phyloP scores from a whole-genome alignment of 1,140 invertebrate genomes.

The Drosophila ironensis region DNA sequence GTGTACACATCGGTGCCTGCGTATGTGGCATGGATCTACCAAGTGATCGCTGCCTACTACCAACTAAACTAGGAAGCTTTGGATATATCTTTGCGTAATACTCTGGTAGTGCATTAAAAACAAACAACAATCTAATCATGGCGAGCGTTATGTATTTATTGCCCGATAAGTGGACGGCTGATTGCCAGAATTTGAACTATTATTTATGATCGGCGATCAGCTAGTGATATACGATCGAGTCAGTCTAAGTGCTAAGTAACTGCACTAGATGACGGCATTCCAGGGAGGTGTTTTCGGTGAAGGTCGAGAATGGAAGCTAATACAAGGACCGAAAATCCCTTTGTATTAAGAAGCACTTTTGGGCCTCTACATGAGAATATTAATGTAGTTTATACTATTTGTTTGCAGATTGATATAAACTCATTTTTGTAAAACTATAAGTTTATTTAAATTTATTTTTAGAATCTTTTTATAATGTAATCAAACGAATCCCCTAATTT shows the following conservation, averaged over 20 bases:
- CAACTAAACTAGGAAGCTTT: conserved; percentile 48
- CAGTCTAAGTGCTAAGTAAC: conserved; percentile 14
- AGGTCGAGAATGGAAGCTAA: not conserved
- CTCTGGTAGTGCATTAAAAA: conserved; percentile 29
- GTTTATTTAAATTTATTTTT: no score
- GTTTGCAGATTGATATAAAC: no score
- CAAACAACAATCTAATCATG: conserved; percentile 38
- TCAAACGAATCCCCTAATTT: no score
- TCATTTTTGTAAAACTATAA: no score
- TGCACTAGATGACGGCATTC: not conserved
- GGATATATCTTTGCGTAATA: conserved; percentile 52
- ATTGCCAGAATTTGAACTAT: conserved; percentile 32
- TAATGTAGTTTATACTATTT: no score
- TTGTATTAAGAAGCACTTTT: no score
- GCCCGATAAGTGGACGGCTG: conserved; percentile 36
- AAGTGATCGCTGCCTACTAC: conserved; percentile 75
- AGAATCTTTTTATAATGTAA: no score
- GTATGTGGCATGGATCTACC: conserved; percentile 86
- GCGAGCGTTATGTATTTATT: conserved; percentile 25
- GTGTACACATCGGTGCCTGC: conserved; percentile 87
- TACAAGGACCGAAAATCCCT: not conserved
- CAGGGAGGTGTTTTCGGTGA: not conserved
- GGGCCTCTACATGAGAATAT: no score
- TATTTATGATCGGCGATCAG: conserved; percentile 32
- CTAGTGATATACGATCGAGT: conserved; percentile 20